Conservation (phyloP, 1,140 invertebrate genomes). For the Caerostris darwini region DNA sequence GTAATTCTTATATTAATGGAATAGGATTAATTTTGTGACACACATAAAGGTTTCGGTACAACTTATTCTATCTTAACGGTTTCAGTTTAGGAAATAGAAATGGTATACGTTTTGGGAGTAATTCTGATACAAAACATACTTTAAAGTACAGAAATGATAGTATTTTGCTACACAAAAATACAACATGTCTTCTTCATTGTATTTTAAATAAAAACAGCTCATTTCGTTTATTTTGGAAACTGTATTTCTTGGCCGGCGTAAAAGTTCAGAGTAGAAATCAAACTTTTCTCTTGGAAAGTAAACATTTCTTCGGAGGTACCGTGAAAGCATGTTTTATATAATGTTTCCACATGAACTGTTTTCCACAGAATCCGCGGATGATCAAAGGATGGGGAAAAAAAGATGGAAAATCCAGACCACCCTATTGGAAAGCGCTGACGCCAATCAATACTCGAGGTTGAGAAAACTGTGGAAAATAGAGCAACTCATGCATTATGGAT, state of each 20-base stretch:
- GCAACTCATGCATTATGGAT: not conserved
- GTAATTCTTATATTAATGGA: too few species aligned
- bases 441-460: not conserved
- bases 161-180: too few species aligned
- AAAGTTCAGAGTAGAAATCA: not conserved
- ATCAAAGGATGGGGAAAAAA: not conserved
- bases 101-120: too few species aligned
- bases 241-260: not conserved
- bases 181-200: too few species aligned
- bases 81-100: too few species aligned
- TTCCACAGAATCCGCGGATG: not conserved
- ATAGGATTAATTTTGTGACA: too few species aligned
- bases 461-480: constrained; percentile 9
- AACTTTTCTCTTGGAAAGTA: not conserved
- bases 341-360: constrained; percentile 8
- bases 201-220: too few species aligned
- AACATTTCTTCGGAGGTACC: not conserved
- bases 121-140: too few species aligned
- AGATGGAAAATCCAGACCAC: not conserved
- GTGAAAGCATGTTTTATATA: not conserved
- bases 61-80: too few species aligned
- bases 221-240: not conserved
- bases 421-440: not conserved
- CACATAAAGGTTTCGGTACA: too few species aligned
- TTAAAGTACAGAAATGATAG: too few species aligned